These are phyloP conservation scores for Dendrolimus kikuchii DNA, from an alignment of 1,140 invertebrate genomes.

Conservation along the genomic window DNA sequence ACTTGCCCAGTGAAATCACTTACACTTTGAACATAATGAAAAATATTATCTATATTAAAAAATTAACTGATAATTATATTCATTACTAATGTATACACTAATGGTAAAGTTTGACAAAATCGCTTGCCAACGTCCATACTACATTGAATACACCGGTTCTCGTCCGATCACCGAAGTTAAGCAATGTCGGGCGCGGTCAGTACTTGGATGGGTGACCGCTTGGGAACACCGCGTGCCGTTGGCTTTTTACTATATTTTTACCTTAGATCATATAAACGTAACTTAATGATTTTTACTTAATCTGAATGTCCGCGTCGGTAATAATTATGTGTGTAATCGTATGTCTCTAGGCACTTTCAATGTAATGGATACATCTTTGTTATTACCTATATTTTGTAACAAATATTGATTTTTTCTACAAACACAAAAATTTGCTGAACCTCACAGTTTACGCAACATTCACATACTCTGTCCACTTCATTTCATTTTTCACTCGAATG, in stretches of 20 bases:
- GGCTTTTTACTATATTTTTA: background rate
- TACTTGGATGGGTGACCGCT: constrained; percentile 21
- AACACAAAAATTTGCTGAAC: constrained; percentile 12
- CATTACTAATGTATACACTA: too few species aligned
- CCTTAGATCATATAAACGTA: too few species aligned
- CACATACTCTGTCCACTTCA: constrained; percentile 49
- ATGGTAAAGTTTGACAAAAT: too few species aligned
- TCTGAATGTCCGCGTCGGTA: too few species aligned
- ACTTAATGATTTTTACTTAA: too few species aligned
- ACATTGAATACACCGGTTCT: constrained; percentile 15
- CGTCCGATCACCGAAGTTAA: constrained; percentile 26
- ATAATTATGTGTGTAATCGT: too few species aligned
- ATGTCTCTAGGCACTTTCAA: too few species aligned
- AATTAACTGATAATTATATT: too few species aligned
- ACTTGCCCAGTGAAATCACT: constrained; percentile 15
- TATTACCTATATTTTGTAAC: too few species aligned
- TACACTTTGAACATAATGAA: constrained; percentile 21
- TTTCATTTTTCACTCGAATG: constrained; percentile 68
- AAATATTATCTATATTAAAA: background rate
- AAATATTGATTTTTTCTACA: background rate
- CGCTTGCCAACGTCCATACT: too few species aligned
- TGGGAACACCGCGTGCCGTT: constrained; percentile 8
- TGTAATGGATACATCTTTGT: too few species aligned
- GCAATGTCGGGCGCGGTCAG: constrained; percentile 24
- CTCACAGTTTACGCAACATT: constrained; percentile 19